Base-by-base conservation (phyloP, 1,140 invertebrate genomes). In the Tribolium castaneum region DNA sequence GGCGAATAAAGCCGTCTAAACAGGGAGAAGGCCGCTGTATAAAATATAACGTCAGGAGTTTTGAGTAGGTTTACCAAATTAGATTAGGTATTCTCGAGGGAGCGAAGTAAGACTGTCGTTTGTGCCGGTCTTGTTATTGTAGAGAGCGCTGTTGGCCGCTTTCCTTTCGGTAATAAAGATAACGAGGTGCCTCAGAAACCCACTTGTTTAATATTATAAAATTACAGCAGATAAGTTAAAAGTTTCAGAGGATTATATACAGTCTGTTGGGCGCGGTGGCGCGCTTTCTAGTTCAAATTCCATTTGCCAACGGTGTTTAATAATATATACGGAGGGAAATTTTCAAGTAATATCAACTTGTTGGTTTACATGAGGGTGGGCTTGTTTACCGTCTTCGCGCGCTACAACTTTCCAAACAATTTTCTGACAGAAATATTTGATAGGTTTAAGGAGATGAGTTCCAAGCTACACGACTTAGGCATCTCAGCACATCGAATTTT, bases 31-130 rank as follows among this genome's bases (percentile, higher is more conserved):
- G 59, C 25, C 59, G 10, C 59, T 35, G 59, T 52, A 73, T 77
- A 76, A 81, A 81, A 79, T 79, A 81, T 80, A 77, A 81, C 80
- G 78, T 81, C 80, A 79, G 59, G 59, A 75, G 75, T 75, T 80
- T 76, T 72, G 72, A 78, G 54, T 77, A 74, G 80, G 75, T 79
- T 81, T 75, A 79, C 71, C 76, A 81, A 81, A 81, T 81, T 81
- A 81, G 80, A 81, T 81, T 81, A 81, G 70, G 62, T 81, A 75
- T 80, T 80, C 78, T 75, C 56, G 54, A 35, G 78, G 78, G 80
- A 78, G 75, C 70, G 75, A 81, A 79, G 77, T 81, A 78, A 78
- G 77, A 70, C 77, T 75, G 71, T 75, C 59, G 59, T 51, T 81
- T 75, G 73, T 77, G 70, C 70, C 76, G 62, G 70, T 75, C 76